Evolutionary conservation across 1,140 invertebrate species (phyloP).

Genomic region (Zaprionus ornatus): DNA sequence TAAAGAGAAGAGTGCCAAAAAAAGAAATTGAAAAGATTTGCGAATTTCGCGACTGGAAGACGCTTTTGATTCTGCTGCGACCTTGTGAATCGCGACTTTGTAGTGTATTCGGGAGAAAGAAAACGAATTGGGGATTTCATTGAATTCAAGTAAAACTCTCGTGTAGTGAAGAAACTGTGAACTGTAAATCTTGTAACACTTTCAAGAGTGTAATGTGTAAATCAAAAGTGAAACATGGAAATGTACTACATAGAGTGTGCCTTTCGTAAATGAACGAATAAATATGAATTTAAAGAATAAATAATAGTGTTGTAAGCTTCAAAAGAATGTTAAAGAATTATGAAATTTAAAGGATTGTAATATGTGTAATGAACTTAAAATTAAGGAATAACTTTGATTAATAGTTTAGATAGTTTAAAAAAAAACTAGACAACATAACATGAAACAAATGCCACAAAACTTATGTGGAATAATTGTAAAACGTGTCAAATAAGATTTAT

Average conservation of each 20-base stretch:
- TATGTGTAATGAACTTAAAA: no score
- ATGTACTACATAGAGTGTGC: background rate
- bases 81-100: conserved; percentile 11
- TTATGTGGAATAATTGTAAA: background rate
- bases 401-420: no score
- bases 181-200: conserved; percentile 8
- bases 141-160: background rate
- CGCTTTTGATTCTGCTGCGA: background rate
- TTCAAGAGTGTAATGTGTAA: background rate
- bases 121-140: conserved; percentile 11
- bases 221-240: background rate
- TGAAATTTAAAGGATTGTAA: no score
- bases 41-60: conserved; percentile 4
- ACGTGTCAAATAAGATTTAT: background rate
- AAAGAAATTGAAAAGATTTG: conserved; percentile 4
- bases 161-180: background rate
- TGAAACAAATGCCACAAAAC: background rate
- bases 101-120: conserved; percentile 1
- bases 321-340: no score
- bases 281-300: no score
- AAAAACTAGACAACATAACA: background rate
- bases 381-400: no score
- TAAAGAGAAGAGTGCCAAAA: background rate
- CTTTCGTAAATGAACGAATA: no score
- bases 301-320: no score